These are phyloP conservation scores for Pristionchus maxplancki DNA, from an alignment of 2,888 invertebrate species.

Conservation along the genomic window DNA sequence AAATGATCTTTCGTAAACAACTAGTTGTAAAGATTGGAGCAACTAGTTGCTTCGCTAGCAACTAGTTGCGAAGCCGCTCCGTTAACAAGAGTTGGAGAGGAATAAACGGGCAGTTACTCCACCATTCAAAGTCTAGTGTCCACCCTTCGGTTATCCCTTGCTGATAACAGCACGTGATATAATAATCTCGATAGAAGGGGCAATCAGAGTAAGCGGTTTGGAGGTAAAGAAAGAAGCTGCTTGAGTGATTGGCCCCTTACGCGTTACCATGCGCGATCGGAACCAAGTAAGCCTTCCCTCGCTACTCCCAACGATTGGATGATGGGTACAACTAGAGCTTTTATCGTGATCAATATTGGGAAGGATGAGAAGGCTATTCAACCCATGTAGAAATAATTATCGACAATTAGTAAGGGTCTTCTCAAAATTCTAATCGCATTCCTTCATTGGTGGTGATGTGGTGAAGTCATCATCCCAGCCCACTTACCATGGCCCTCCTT, in stretches of 20 bases:
- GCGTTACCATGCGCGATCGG: background rate
- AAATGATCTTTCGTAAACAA: too few relatives aligned
- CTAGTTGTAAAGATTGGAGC: too few relatives aligned
- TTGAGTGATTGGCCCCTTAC: constrained; percentile 2
- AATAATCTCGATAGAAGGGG: background rate
- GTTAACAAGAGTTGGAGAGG: too few relatives aligned
- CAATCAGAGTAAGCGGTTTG: background rate
- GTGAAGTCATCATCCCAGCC: background rate
- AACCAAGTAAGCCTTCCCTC: constrained; percentile 8
- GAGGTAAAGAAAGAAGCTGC: background rate
- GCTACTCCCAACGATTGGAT: constrained; percentile 8
- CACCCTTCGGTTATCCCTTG: background rate
- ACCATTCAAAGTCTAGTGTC: too few relatives aligned
- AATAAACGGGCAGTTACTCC: too few relatives aligned
- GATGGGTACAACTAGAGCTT: background rate
- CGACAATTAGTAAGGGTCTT: too few relatives aligned
- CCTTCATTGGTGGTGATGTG: background rate
- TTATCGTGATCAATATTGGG: background rate
- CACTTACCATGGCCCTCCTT: background rate
- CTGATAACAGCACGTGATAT: background rate
- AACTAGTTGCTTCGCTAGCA: too few relatives aligned
- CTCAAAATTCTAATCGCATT: too few relatives aligned
- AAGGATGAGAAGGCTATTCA: background rate
- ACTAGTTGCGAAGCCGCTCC: too few relatives aligned
- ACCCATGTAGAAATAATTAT: too few relatives aligned